Evolutionary conservation across 2,113 vertebrate genomes (phyloP).

Genomic region (Lasiurus cinereus): DNA sequence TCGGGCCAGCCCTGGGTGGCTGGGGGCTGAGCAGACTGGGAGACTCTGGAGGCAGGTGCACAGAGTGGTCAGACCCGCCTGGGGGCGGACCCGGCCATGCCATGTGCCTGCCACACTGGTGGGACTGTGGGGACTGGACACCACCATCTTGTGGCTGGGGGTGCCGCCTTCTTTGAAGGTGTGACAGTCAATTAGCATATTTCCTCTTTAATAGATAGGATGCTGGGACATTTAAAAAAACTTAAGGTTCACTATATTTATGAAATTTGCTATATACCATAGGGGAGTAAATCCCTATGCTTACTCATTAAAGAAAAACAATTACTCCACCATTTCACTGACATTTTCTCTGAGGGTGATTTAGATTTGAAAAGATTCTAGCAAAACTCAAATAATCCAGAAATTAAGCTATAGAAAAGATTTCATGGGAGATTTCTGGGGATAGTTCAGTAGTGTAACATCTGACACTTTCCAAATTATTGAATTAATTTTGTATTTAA

Average conservation of each 20-base stretch:
- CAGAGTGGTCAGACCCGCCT: too few relatives aligned
- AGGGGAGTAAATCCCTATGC: neutral
- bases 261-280: neutral
- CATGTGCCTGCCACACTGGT: too few relatives aligned
- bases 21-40: too few relatives aligned
- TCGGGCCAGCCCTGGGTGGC: too few relatives aligned
- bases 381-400: neutral
- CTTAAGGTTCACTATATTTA: neutral
- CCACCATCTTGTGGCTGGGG: too few relatives aligned
- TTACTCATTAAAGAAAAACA: neutral
- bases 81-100: too few relatives aligned
- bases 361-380: neutral
- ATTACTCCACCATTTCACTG: neutral
- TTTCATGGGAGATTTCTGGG: neutral
- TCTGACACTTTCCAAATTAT: neutral
- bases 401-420: neutral
- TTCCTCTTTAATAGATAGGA: too few relatives aligned
- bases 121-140: too few relatives aligned
- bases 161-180: too few relatives aligned
- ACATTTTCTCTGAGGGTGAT: neutral
- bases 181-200: too few relatives aligned
- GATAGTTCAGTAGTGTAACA: neutral
- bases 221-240: neutral
- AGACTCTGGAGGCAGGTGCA: too few relatives aligned
- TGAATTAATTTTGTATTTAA: neutral